Conservation (phyloP, 2,113 vertebrate species). For the Bungarus multicinctus region DNA sequence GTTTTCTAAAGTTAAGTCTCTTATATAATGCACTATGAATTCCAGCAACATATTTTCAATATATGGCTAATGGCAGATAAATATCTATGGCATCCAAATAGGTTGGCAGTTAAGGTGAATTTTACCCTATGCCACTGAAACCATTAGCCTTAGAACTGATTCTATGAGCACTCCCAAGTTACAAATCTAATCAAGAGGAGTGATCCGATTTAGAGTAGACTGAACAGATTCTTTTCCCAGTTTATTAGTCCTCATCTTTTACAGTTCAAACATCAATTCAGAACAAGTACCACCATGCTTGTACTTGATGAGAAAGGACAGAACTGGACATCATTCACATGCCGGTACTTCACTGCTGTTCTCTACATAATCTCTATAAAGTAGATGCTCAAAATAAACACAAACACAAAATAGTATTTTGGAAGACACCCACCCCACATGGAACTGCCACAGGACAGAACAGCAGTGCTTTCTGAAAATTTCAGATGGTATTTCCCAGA, state of each 20-base stretch:
- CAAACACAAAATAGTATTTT: not conserved
- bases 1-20: not conserved
- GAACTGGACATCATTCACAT: not conserved
- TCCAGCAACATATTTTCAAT: not conserved
- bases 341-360: not conserved
- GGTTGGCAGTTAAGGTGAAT: not conserved
- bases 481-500: not conserved
- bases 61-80: not conserved
- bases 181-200: not conserved
- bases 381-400: not conserved
- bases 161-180: not conserved
- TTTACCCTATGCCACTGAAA: not conserved
- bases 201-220: not conserved
- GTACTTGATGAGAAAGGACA: not conserved
- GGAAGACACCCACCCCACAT: not conserved
- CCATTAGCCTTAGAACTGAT: not conserved
- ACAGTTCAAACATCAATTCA: not conserved
- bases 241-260: not conserved
- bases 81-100: not conserved
- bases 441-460: not conserved
- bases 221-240: not conserved
- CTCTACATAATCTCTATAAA: not conserved
- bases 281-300: not conserved
- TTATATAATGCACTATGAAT: not conserved
- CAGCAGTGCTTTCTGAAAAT: not conserved